Base-by-base conservation (phyloP, 2,113 vertebrate species). In the Scopus umbretta region DNA sequence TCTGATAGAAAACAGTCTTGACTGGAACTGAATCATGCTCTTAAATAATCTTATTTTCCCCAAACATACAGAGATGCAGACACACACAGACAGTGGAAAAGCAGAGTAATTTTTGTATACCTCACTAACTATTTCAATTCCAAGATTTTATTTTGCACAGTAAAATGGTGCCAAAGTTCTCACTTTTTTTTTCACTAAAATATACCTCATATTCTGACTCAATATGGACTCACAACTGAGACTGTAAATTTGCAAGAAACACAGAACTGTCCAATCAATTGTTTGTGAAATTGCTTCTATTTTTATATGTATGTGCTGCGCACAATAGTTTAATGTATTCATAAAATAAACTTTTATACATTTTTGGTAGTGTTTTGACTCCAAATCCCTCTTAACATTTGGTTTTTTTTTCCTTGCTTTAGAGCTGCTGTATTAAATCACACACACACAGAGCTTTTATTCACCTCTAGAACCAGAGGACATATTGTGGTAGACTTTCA, bases 231-330 rank as follows among this genome's bases (percentile, higher is more conserved):
- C 98, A 97, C 97, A 97, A 95, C 49, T 96, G 98, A 98, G 98
- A 98, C 97, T 98, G 98, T 98, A 98, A 98, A 98, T 98, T 98
- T 98, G 91, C 98, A 98, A 97, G 97, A 98, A 98, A 98, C 94
- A 98, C 50, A 97, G 98, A 98, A 97, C 97, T 98, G 96, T 98
- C 97, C 98, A 97, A 97, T 98, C 95, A 98, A 97, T 97, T 98
- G 97, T 98, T 99, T 98, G 97, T 98, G 98, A 98, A 98, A 98
- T 98, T 98, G 98, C 98, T 98, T 99, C 98, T 99, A 98, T 99
- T 99, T 99, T 99, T 99, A 98, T 99, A 99, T 98, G 98, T 99
- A 99, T 99, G 99, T 99, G 99, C 99, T 99, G 98, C 98, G 99
- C 99, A 99, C 99, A 99, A 98, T 98, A 98, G 97, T 98, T 98